Conservation (phyloP, 2,113 vertebrate genomes). For the Uria aalge region DNA sequence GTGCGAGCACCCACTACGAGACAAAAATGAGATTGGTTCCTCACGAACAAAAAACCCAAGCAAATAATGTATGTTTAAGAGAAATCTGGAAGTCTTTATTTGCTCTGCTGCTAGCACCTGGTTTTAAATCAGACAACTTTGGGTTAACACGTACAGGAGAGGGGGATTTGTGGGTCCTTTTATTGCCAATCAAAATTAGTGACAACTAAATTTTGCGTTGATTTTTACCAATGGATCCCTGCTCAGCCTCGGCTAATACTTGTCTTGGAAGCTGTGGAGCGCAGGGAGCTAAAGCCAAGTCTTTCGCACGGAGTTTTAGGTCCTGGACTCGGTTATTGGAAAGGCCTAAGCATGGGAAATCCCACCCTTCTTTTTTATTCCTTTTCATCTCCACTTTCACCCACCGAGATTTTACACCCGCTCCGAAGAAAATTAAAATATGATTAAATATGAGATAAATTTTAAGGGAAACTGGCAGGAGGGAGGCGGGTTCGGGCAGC, state of each 20-base stretch:
- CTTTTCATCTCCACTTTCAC: neutral
- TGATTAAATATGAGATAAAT: neutral
- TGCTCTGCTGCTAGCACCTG: neutral
- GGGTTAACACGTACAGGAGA: neutral
- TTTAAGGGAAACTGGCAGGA: neutral
- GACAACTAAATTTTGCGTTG: neutral
- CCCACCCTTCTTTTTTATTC: neutral
- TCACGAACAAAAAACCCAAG: neutral
- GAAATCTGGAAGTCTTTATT: neutral
- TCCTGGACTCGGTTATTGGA: neutral
- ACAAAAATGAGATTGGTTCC: neutral
- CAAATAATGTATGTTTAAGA: neutral
- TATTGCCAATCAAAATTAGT: constrained; percentile 1
- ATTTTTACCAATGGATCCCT: neutral
- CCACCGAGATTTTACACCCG: neutral
- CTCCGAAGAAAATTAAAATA: neutral
- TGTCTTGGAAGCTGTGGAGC: neutral
- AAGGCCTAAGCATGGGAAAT: neutral
- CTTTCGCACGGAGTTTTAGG: neutral
- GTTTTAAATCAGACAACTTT: neutral
- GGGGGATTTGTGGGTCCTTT: neutral
- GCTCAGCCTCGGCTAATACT: neutral
- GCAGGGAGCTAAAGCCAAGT: neutral
- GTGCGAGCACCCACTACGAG: neutral
- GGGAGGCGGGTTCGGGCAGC: neutral